phyloP scores from a whole-genome alignment of 1,140 invertebrate species.

The Battus philenor region DNA sequence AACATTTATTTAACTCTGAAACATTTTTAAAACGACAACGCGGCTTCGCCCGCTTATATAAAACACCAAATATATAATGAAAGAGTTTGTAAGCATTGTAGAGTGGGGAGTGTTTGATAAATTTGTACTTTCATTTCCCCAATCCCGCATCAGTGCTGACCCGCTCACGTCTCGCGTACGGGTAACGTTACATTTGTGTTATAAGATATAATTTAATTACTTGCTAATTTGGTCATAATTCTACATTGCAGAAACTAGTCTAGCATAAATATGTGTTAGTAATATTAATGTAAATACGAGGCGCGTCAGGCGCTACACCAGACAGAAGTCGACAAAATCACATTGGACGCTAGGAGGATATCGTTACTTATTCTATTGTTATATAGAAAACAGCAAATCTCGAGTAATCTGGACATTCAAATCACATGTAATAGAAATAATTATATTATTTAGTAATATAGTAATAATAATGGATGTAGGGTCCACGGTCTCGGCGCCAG shows the following conservation, averaged over 20 bases:
- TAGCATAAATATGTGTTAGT: constrained; percentile 57
- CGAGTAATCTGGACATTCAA: constrained; percentile 61
- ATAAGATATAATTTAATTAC: constrained; percentile 60
- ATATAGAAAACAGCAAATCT: constrained; percentile 61
- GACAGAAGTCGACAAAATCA: constrained; percentile 38
- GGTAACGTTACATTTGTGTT: constrained; percentile 51
- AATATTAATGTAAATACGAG: constrained; percentile 12
- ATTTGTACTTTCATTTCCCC: constrained; percentile 65
- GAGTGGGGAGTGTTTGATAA: constrained; percentile 53
- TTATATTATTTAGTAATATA: constrained; percentile 24
- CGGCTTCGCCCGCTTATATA: constrained; percentile 54
- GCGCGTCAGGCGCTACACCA: constrained; percentile 24
- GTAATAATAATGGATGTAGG: constrained; percentile 35
- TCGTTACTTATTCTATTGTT: constrained; percentile 28
- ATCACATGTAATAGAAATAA: constrained; percentile 47
- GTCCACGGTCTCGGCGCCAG: too few species aligned
- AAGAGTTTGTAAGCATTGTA: constrained; percentile 53
- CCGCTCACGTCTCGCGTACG: constrained; percentile 37
- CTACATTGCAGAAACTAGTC: constrained; percentile 61
- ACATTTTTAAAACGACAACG: constrained; percentile 49
- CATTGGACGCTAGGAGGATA: constrained; percentile 54
- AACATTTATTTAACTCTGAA: constrained; percentile 58
- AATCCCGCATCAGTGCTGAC: constrained; percentile 25
- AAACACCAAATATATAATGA: constrained; percentile 53
- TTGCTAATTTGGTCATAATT: constrained; percentile 64